Base-by-base conservation (phyloP, 2,113 vertebrate species). In the Halcyon malimbica region DNA sequence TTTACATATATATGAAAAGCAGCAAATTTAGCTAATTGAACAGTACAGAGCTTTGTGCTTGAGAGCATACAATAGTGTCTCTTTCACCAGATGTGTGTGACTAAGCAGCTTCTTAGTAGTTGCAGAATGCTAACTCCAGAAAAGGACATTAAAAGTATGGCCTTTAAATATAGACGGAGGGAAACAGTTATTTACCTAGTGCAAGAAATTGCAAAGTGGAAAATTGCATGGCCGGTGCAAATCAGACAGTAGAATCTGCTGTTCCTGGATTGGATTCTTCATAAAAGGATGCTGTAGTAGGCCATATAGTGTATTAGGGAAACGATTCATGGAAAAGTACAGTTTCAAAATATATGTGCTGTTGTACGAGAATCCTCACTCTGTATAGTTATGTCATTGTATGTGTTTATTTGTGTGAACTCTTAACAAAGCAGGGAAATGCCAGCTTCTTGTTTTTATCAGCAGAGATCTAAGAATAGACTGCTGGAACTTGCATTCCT, bases 41-140 rank as follows among this genome's bases (percentile, higher is more conserved):
- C 56, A 75, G 68, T 70, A 41, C 67, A 75, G 42, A 96, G 78
- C 89, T 84, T 84, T 83, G 60, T 94, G 76, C 76, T 57, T 63
- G 60, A 81, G 83, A 76, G 35, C 26, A 7, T 29, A 70, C 65
- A 93, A 41, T 93, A 71, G n/a, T 85, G 69, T 95, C 86, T 84
- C 57, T 89, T 86, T 83, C 78, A 75, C 60, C 83, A 96, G 86
- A 87, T 95, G 63, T 6, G 1, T 80, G 19, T 89, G 87, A 87
- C 77, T 94, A 94, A 94, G 70, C 82, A 83, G 81, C n/a, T 29
- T 73, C 42, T 92, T 81, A 35, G 46, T 81, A 83, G 51, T 63
- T 63, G 39, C 80, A 80, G 89, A 90, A 69, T 39, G 29, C 19
- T 16, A 80, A 41, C 13, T 41, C 67, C 57, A 74, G 73, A 83